Evolutionary conservation across 2,113 vertebrate genomes (phyloP), one percentile per base, ranked within the genome.

Genomic region (Pelodiscus sinensis): DNA sequence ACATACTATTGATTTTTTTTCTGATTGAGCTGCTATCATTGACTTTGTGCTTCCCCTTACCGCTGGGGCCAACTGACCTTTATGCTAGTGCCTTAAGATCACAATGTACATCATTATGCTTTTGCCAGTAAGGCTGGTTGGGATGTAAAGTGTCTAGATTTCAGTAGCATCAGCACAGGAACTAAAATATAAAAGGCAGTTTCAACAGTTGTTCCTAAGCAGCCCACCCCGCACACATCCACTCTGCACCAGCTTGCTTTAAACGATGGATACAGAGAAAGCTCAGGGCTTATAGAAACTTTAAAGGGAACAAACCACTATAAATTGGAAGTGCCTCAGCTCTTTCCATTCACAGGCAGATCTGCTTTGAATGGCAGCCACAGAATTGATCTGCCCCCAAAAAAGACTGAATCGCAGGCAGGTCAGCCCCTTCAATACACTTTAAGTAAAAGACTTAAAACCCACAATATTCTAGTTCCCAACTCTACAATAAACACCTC

Each of bases 311-410:
- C 91, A 62, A 77, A 80, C 3, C 81, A 29, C 51, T 12, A 83
- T 73, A 94, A 89, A 80, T 4, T 77, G 62, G 52, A 90, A 93
- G 54, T 87, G 79, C 55, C 38, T 82, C 82, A 25, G 56, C 29
- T 52, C 38, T 88, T 89, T 73, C 81, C 82, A 94, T 94, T 95
- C 95, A 96, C 89, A 95, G 87, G 90, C 89, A 94, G 90, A 95
- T 87, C 79, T 88, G 86, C 87, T 50, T 57, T 96, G 95, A 96
- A 95, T 85, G 55, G 90, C 84, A 96, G 85, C 55, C 90, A 94
- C 52, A 88, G 86, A 81, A 93, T 77, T 50, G 92, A 82, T 57
- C 73, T 77, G 79, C 27, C 85, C 81, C 92, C 58, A 92, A 77
- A 95, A 38, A 12, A 91, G 65, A 65, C 77, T 84, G 88, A 92